Base-by-base conservation (phyloP, 2,797 vertebrate species). In the Argyrosomus regius region DNA sequence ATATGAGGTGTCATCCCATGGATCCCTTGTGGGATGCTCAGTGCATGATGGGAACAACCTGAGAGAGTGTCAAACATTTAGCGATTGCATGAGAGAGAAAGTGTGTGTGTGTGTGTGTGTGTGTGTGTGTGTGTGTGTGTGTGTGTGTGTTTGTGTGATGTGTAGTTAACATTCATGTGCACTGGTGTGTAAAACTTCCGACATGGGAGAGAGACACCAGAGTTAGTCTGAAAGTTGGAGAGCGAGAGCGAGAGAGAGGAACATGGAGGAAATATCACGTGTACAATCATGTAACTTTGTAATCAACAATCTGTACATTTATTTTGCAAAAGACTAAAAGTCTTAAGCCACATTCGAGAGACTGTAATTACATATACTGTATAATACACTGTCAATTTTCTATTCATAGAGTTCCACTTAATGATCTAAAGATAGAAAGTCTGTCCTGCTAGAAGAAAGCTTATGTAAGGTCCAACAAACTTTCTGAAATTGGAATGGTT, bases 1-100 rank as follows among this genome's bases (percentile, higher is more conserved):
- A 72, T 70, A 80, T 83, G 87, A 83, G 63, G 65, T 72, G 77
- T 79, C 77, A 64, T 84, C 7, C 17, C 13, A 20, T 52, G 46
- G 50, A 35, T 68, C 26, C 1, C 61, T 75, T 78, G 28, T 76
- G 66, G 60, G 58, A 81, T 20, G 65, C 76, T 78, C 17, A 28
- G 46, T 3, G 1, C 11, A 50, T 49, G 65, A 75, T 65, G 45
- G 13, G 41, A 69, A 56, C n/a, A 50, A 53, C 69, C 22, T 28
- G 41, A 75, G 13, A 50, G 24, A 24, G 53, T 43, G 78, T 76
- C 39, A 84, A 75, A 81, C 74, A 80, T 64, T 82, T 68, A 67
- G 58, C 69, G 3, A 10, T 35, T 5, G 5, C 9, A 35, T 28
- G 54, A 20, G 59, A 39, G 8, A 39, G 35, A 8, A 26, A 26